phyloP scores from a whole-genome alignment of 2,113 vertebrate genomes.

The Bothrops jararaca region DNA sequence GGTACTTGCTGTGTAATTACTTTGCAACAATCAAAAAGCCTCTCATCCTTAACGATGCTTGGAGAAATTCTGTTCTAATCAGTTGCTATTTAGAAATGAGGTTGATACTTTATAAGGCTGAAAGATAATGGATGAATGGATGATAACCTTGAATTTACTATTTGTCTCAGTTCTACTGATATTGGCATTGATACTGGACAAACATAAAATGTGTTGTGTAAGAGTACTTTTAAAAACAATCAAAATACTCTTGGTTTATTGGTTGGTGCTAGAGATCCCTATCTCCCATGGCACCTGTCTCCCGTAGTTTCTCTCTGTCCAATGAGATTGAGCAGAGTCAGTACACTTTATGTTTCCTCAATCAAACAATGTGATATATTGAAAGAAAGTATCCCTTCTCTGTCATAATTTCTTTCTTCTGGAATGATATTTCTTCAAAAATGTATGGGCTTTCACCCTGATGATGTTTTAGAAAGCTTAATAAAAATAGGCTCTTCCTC shows the following conservation, averaged over 20 bases:
- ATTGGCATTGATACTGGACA: not conserved
- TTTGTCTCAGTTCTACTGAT: not conserved
- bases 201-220: not conserved
- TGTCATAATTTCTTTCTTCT: not conserved
- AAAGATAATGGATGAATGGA: not conserved
- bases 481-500: not conserved
- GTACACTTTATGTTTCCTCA: not conserved
- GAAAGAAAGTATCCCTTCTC: not conserved
- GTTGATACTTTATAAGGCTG: not conserved
- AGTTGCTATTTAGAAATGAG: not conserved
- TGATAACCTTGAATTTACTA: not conserved
- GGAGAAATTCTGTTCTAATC: not conserved
- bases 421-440: not conserved
- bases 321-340: not conserved
- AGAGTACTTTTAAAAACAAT: not conserved
- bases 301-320: not conserved
- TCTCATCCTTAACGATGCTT: not conserved
- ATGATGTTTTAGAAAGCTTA: not conserved
- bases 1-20: not conserved
- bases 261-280: not conserved
- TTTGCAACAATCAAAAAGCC: not conserved
- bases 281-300: not conserved
- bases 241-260: not conserved
- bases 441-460: not conserved
- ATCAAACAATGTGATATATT: not conserved